Evolutionary conservation across 2,113 vertebrate species (phyloP).

Genomic region (Bos indicus): DNA sequence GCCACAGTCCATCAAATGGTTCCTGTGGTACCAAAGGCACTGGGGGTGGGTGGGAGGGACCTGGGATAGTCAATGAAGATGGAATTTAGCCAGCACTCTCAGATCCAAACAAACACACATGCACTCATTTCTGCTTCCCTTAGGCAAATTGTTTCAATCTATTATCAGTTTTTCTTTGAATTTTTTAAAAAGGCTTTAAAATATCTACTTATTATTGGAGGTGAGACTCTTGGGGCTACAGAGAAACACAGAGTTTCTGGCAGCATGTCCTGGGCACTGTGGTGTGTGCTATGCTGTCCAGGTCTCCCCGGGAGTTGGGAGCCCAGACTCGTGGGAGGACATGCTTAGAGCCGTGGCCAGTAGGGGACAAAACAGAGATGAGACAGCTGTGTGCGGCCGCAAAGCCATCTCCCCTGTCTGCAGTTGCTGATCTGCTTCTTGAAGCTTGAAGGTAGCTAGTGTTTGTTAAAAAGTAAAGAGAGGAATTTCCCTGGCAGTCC

Average conservation of each 20-base stretch:
- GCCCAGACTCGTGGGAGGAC: background rate
- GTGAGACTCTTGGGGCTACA: background rate
- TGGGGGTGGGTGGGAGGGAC: background rate
- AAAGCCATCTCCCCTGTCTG: background rate
- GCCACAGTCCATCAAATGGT: background rate
- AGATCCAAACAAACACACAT: background rate
- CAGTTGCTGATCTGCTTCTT: background rate
- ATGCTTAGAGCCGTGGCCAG: background rate
- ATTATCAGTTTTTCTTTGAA: background rate
- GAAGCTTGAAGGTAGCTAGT: fast-evolving
- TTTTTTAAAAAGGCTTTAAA: background rate
- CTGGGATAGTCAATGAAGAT: background rate
- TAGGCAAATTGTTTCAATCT: background rate
- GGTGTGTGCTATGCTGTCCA: background rate
- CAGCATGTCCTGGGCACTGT: background rate
- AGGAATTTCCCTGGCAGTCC: background rate
- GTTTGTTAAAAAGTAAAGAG: background rate
- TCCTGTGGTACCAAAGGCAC: background rate
- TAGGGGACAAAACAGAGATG: background rate
- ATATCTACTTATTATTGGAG: background rate
- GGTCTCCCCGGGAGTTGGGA: background rate
- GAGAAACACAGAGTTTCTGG: background rate
- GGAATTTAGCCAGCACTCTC: background rate
- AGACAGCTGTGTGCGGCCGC: background rate
- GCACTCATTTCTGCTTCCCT: background rate